A percentile compares a stretch with the other conserved stretches of the same genome.
These are phyloP conservation scores for Melanogrammus aeglefinus DNA, from an alignment of 2,797 vertebrate species.

Conservation along the genomic window DNA sequence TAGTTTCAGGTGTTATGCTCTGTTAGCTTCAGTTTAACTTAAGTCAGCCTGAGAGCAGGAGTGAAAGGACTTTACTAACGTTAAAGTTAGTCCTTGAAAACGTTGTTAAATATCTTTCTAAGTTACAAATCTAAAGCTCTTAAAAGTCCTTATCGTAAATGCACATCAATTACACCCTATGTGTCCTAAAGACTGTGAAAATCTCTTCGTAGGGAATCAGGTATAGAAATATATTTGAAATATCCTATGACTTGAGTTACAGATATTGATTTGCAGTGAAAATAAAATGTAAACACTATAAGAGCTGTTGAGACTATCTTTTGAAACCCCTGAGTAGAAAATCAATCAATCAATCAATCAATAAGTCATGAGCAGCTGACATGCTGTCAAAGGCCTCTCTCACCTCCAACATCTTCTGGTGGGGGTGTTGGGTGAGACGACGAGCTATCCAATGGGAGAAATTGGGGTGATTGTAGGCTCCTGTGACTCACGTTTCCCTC, in stretches of 20 bases:
- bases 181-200: not conserved
- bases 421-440: not conserved
- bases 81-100: not conserved
- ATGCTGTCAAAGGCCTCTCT: not conserved
- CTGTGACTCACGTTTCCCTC: constrained; percentile 47
- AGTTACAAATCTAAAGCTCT: not conserved
- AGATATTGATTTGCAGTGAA: constrained; percentile 1
- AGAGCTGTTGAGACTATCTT: not conserved
- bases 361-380: not conserved
- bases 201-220: not conserved
- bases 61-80: not conserved
- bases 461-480: constrained; percentile 17
- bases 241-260: not conserved
- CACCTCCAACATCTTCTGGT: not conserved
- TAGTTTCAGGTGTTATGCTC: constrained; percentile 33
- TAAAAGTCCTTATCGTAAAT: not conserved
- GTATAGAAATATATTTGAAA: not conserved
- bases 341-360: not conserved
- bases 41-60: not conserved
- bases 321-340: no score
- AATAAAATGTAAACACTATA: not conserved
- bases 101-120: not conserved
- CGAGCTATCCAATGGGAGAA: not conserved
- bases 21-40: constrained; percentile 3
- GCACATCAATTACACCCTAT: not conserved